Base-by-base conservation (phyloP, 2,113 vertebrate species). In the Xiphias gladius region DNA sequence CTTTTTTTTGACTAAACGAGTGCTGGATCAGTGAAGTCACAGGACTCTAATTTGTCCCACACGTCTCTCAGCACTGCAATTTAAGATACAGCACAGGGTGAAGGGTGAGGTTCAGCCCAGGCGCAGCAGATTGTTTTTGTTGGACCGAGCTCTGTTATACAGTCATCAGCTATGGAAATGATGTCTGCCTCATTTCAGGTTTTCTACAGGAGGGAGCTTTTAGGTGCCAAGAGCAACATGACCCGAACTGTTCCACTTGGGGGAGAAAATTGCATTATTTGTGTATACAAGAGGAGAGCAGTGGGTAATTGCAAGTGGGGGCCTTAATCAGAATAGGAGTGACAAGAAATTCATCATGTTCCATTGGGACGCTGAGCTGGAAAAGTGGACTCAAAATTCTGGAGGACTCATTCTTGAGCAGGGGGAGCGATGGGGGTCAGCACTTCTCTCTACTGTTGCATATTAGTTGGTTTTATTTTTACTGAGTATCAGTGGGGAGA, bases 191-290 rank as follows among this genome's bases (percentile, higher is more conserved):
- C 76, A 84, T 88, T 77, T 73, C 92, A 89, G 91, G 61, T 70
- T 76, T 89, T 88, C 52, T 78, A 80, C 80, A 61, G 52, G 72
- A 88, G 73, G 72, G 86, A 85, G 76, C 73, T 76, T 83, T 14
- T 28, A 28, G 61, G 81, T 93, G 95, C 96, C 96, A 97, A 97
- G 82, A 94, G 87, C 94, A 97, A 96, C 95, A 94, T 91, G 94
- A 95, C 86, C 87, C 28, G 9, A 73, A 90, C 69, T 63, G 86
- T 79, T 90, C 64, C 83, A 81, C 83, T 85, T 74, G 58, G 58
- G 62, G 78, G 43, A 79, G 82, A 79, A 85, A 80, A 83, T 82
- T 76, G 78, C 83, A 85, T 86, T 82, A 87, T 88, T 91, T 93
- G 87, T 93, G 73, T 89, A 57, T 35, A 72, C 30, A 88, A 76